Conservation (phyloP, 2,888 invertebrate genomes). For the Sarcophaga variegata region DNA sequence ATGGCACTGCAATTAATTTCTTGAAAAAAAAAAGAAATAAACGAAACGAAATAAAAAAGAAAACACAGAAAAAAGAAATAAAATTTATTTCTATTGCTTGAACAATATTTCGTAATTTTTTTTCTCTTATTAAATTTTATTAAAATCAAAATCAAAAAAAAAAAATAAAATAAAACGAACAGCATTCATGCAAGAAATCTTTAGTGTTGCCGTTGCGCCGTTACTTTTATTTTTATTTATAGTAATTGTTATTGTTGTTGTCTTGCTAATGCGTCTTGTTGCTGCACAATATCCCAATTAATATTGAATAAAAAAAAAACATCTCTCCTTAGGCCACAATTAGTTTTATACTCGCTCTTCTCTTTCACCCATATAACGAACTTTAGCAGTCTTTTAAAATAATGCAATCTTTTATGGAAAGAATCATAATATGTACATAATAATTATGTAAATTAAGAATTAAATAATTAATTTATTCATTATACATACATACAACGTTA, state of each 20-base stretch:
- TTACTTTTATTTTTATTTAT: conserved; percentile 12
- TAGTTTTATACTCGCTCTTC: conserved; percentile 72
- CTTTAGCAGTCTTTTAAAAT: not conserved
- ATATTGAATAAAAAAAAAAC: conserved; percentile 76
- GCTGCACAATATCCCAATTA: conserved; percentile 75
- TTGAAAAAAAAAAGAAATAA: no score
- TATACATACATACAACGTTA: no score
- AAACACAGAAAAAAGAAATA: conserved; percentile 58
- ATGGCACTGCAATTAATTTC: conserved; percentile 71
- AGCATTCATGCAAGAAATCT: not conserved
- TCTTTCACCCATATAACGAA: conserved; percentile 15
- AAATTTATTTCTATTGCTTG: conserved; percentile 68
- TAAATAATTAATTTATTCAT: no score
- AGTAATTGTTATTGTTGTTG: not conserved
- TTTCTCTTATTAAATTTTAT: not conserved
- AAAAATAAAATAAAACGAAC: conserved; percentile 26
- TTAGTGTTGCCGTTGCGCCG: conserved; percentile 49
- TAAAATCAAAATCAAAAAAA: not conserved
- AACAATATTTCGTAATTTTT: conserved; percentile 53
- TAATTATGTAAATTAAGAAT: no score
- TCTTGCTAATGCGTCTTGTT: conserved; percentile 36
- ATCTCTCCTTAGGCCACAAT: conserved; percentile 79
- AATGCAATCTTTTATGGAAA: conserved; percentile 12
- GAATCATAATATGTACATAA: not conserved
- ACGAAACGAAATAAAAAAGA: conserved; percentile 13